These are phyloP conservation scores for Hippocampus abdominalis DNA, from an alignment of 2,113 vertebrate species.

Conservation along the genomic window DNA sequence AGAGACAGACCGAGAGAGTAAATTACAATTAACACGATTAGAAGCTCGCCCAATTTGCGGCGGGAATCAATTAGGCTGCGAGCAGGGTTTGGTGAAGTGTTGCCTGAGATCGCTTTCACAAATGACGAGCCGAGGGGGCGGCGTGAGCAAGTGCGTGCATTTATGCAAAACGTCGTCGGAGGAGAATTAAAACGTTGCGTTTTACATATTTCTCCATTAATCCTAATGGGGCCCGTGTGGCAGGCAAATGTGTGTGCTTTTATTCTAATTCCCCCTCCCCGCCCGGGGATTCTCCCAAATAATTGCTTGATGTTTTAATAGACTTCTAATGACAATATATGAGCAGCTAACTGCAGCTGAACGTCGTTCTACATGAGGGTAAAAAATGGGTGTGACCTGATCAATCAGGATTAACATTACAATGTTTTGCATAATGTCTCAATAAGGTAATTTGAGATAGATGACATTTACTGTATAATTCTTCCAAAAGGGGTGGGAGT, in stretches of 20 bases:
- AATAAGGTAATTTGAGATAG: neutral
- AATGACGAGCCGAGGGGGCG: slow-evolving; percentile 78
- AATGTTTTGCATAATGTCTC: neutral
- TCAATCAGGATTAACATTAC: slow-evolving; percentile 4
- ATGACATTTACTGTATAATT: neutral
- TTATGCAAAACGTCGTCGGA: slow-evolving; percentile 78
- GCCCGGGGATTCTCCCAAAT: slow-evolving; percentile 63
- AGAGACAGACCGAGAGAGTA: slow-evolving; percentile 82
- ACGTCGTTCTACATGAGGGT: slow-evolving; percentile 18
- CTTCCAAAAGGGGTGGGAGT: neutral
- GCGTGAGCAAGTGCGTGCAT: slow-evolving; percentile 53
- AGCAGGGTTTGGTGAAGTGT: slow-evolving; percentile 74
- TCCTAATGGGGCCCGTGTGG: slow-evolving; percentile 86
- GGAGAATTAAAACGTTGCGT: slow-evolving; percentile 82
- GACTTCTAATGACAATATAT: slow-evolving; percentile 80
- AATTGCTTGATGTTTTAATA: slow-evolving; percentile 92
- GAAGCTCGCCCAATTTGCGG: slow-evolving; percentile 85
- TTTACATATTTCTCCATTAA: slow-evolving; percentile 93
- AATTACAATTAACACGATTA: slow-evolving; percentile 90
- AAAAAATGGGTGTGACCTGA: slow-evolving; percentile 10
- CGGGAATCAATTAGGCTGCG: slow-evolving; percentile 90
- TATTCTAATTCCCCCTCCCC: slow-evolving; percentile 81
- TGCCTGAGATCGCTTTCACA: slow-evolving; percentile 81
- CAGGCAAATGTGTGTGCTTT: slow-evolving; percentile 72
- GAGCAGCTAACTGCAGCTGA: slow-evolving; percentile 79